phyloP scores from a whole-genome alignment of 2,797 vertebrate species.

The Coracias cyanogaster region DNA sequence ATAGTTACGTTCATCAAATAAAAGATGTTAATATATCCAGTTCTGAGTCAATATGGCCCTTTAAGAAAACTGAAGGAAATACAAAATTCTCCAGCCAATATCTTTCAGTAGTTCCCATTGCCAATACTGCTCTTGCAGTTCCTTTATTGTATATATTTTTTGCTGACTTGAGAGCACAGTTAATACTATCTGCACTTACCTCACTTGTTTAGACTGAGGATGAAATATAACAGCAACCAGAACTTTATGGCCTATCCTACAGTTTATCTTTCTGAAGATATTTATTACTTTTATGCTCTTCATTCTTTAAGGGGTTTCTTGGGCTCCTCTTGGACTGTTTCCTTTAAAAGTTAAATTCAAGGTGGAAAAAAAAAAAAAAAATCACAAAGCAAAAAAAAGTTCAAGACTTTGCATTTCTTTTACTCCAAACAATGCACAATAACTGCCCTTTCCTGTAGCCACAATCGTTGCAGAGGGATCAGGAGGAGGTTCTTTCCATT shows the following conservation, averaged over 20 bases:
- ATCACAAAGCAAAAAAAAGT: background rate
- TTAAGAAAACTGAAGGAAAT: background rate
- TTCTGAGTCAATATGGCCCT: background rate
- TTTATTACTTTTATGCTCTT: background rate
- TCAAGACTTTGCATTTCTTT: background rate
- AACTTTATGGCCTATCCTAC: background rate
- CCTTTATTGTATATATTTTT: background rate
- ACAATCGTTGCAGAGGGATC: background rate
- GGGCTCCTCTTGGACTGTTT: background rate
- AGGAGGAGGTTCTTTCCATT: background rate
- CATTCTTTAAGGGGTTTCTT: background rate
- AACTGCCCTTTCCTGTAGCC: constrained; percentile 8
- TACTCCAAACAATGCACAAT: constrained; percentile 37
- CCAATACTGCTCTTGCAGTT: background rate
- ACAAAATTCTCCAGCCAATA: background rate
- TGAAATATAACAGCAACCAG: background rate
- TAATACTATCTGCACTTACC: background rate
- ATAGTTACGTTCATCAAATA: background rate
- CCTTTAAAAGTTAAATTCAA: background rate
- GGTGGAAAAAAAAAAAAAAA: constrained; percentile 43
- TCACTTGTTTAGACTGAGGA: background rate
- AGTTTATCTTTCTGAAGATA: background rate
- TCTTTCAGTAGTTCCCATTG: background rate
- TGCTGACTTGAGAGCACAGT: background rate
- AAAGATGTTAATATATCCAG: background rate